Evolutionary conservation across 2,888 invertebrate genomes (phyloP).

Genomic region (Catocala fraxini): DNA sequence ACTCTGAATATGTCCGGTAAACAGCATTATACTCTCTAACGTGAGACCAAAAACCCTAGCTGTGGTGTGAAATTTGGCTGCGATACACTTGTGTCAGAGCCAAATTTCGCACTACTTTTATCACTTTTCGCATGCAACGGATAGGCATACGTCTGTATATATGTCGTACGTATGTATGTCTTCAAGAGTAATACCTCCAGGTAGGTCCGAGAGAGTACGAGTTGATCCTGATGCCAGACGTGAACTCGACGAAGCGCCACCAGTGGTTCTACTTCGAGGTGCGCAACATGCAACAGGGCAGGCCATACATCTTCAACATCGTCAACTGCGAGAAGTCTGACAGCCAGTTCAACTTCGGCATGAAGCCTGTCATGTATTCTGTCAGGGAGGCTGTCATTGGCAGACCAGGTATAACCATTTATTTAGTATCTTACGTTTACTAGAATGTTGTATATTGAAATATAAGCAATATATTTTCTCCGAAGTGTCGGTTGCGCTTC

Average conservation of each 20-base stretch:
- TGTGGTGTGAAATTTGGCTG: too few relatives aligned
- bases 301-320: slow-evolving; percentile 94
- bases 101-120: too few relatives aligned
- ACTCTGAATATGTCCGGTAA: too few relatives aligned
- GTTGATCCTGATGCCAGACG: slow-evolving; percentile 93
- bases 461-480: too few relatives aligned
- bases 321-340: slow-evolving; percentile 95
- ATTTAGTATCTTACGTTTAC: too few relatives aligned
- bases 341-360: slow-evolving; percentile 95
- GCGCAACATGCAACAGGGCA: slow-evolving; percentile 90
- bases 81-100: too few relatives aligned
- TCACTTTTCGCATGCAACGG: too few relatives aligned
- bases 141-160: too few relatives aligned
- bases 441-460: too few relatives aligned
- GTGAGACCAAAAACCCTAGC: too few relatives aligned
- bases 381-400: slow-evolving; percentile 90
- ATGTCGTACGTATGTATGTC: slow-evolving; percentile 14
- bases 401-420: slow-evolving; percentile 72
- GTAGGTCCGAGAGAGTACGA: slow-evolving; percentile 93
- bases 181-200: slow-evolving; percentile 76
- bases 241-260: slow-evolving; percentile 92
- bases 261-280: slow-evolving; percentile 98
- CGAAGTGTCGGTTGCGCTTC: too few relatives aligned
- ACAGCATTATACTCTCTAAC: too few relatives aligned
- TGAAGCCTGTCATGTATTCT: slow-evolving; percentile 96